Conservation (phyloP, 1,140 invertebrate genomes). For the Drosophila pseudoananassae region DNA sequence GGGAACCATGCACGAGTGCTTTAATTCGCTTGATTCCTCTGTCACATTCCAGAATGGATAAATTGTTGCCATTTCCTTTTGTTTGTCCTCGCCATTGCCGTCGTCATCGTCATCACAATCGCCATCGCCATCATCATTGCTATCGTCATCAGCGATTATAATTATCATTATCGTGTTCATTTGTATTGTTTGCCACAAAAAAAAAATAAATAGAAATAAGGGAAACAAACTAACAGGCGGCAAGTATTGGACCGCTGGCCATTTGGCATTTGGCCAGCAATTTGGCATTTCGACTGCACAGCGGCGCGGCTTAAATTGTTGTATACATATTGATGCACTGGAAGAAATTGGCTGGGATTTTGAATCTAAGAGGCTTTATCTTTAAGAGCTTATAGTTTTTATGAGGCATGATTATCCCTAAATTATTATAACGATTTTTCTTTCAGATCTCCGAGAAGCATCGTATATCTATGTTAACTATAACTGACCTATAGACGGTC, state of each 20-base stretch:
- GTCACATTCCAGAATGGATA: slow-evolving; percentile 56
- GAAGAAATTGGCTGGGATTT: background rate
- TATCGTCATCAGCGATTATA: slow-evolving; percentile 45
- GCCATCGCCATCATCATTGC: slow-evolving; percentile 35
- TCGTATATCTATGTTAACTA: too few relatives aligned
- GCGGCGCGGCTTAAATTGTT: slow-evolving; percentile 50
- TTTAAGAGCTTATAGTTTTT: background rate
- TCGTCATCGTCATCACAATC: slow-evolving; percentile 38
- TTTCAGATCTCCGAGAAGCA: too few relatives aligned
- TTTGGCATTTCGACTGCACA: slow-evolving; percentile 78
- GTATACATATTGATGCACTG: slow-evolving; percentile 27
- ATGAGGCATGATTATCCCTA: too few relatives aligned
- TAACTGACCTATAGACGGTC: too few relatives aligned
- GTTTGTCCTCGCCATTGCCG: slow-evolving; percentile 59
- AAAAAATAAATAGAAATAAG: background rate
- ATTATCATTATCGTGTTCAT: slow-evolving; percentile 61
- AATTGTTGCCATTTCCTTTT: slow-evolving; percentile 77
- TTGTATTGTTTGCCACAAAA: slow-evolving; percentile 54
- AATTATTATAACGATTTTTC: too few relatives aligned
- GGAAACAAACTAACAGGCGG: background rate
- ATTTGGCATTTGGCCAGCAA: slow-evolving; percentile 77
- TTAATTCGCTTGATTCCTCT: slow-evolving; percentile 55
- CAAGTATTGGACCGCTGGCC: slow-evolving; percentile 44
- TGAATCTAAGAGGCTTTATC: background rate
- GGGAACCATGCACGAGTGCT: slow-evolving; percentile 43